A percentile compares a stretch with the other conserved stretches of the same genome.
phyloP scores from a whole-genome alignment of 2,797 vertebrate species.

The Australoheros facetus region DNA sequence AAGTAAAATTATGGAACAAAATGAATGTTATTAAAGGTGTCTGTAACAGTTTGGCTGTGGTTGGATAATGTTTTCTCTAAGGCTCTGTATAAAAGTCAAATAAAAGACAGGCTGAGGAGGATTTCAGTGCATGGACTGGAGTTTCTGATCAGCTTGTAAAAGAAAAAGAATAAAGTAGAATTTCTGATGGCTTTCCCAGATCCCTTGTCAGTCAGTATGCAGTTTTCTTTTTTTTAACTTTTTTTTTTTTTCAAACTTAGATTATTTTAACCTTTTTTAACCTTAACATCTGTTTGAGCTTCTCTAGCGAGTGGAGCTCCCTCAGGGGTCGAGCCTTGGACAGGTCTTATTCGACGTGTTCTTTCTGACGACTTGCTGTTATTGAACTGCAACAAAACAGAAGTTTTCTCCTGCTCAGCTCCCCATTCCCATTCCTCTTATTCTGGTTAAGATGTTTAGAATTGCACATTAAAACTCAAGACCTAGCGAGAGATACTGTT shows the following conservation, averaged over 20 bases:
- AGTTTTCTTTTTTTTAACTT: neutral
- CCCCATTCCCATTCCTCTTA: neutral
- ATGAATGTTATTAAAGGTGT: slow-evolving; percentile 8
- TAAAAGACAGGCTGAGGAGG: neutral
- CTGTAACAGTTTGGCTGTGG: neutral
- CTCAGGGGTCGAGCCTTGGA: neutral
- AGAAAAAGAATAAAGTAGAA: neutral
- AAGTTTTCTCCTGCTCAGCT: neutral
- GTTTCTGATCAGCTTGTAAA: neutral
- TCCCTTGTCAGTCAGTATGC: rapidly evolving
- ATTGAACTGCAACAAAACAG: neutral
- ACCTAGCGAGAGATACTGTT: neutral
- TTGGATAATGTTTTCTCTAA: neutral
- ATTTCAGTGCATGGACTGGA: neutral
- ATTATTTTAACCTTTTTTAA: neutral
- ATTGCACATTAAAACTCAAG: neutral
- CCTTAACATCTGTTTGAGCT: neutral
- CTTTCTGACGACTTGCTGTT: neutral
- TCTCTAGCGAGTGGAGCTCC: neutral
- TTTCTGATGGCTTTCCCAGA: neutral
- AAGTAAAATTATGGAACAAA: slow-evolving; percentile 1
- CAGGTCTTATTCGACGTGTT: no score
- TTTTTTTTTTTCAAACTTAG: neutral
- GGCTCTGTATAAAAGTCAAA: neutral
- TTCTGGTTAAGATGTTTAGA: neutral